Conservation (phyloP, 2,888 invertebrate genomes). For the Drosophila barbarae region DNA sequence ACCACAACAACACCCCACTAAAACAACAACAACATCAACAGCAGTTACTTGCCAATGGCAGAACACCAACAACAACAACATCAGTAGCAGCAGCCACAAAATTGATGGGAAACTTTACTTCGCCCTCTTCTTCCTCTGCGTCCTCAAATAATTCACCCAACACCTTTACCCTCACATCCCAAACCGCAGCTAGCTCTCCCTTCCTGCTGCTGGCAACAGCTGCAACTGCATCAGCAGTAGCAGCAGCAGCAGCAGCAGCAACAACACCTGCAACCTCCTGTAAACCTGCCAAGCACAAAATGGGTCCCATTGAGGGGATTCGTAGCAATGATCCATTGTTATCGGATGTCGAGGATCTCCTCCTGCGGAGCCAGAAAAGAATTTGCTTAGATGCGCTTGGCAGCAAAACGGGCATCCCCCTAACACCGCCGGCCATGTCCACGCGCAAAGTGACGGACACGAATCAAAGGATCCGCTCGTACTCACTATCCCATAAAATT, state of each 20-base stretch:
- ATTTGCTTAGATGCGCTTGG: neutral
- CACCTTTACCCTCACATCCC: constrained; percentile 1
- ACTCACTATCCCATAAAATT: constrained; percentile 79
- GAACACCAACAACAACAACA: constrained; percentile 46
- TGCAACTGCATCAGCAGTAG: constrained; percentile 42
- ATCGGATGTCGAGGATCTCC: constrained; percentile 43
- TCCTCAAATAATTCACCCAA: constrained; percentile 7
- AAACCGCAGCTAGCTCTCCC: constrained; percentile 7
- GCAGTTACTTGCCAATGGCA: constrained; percentile 21
- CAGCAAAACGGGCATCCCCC: constrained; percentile 61
- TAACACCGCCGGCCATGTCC: constrained; percentile 78
- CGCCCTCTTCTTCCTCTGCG: constrained; percentile 3
- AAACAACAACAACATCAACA: constrained; percentile 44
- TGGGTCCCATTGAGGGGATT: constrained; percentile 23
- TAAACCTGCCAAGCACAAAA: constrained; percentile 44
- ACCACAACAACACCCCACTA: constrained; percentile 56
- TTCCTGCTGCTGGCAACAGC: constrained; percentile 30
- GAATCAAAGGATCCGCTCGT: constrained; percentile 76
- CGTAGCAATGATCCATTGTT: constrained; percentile 48
- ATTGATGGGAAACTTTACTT: constrained; percentile 3
- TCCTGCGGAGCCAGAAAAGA: neutral
- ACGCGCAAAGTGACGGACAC: constrained; percentile 76
- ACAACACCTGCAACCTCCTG: neutral
- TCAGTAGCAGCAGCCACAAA: constrained; percentile 42
- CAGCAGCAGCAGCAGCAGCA: constrained; percentile 30